Base-by-base conservation (phyloP, 2,113 vertebrate species). In the Polypterus bichir region DNA sequence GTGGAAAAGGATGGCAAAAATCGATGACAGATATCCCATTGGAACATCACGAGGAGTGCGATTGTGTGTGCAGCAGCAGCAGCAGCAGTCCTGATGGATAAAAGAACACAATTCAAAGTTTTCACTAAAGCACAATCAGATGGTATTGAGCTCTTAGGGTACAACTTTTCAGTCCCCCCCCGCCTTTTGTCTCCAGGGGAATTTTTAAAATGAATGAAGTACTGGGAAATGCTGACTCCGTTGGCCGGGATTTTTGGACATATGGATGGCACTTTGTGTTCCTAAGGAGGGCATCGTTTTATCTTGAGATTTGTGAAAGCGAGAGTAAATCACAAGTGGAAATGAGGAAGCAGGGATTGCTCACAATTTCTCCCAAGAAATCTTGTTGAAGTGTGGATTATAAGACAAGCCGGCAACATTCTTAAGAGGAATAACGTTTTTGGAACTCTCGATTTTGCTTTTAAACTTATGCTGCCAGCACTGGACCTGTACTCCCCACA, bases 21-120 rank as follows among this genome's bases (percentile, higher is more conserved):
- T 89, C 92, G 5, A 76, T 99, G 79, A 90, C 92, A 1, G 95
- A 99, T 7, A 91, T 98, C 64, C 73, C 85, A 60, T 73, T 99
- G 84, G 96, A 98, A 72, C 95, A 99, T 73, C 96, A 99, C 0
- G 93, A 97, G 68, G 93, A 94, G 71, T 99, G 96, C 69, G 79
- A 85, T 82, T 99, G 96, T 70, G 83, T 89, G 68, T 98, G 96
- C 75, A 88, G 84, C 80, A 90, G 92, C 27, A 27, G 27, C 27
- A 27, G 27, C 27, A 27, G 27, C 59, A 89, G 83, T 82, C 71
- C 73, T 3, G 89, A 88, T 81, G 92, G 87, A 82, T 88, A 87
- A 76, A 69, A 1, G 0, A n/a, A 58, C 48, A 3, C 7, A 47
- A 64, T 59, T 6, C 59, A 53, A 46, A 44, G 61, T 63, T 62